A percentile compares a stretch with the other conserved stretches of the same genome.
Conservation (phyloP, 2,888 invertebrate genomes). For the Xanthostigma xanthostigma region DNA sequence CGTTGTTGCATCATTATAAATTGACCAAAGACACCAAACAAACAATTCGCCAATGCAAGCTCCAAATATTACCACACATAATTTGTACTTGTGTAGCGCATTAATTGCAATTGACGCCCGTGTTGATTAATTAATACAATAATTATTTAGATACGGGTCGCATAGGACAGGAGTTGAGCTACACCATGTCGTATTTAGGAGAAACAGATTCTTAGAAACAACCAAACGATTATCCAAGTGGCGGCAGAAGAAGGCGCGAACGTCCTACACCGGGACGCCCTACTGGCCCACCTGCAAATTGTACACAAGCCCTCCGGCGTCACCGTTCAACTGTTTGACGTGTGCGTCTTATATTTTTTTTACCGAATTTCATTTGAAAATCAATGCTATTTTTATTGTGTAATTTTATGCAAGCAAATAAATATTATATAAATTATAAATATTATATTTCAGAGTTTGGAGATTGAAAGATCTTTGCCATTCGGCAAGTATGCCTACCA, state of each 20-base stretch:
- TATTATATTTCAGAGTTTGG: conserved; percentile 89
- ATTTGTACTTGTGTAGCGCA: conserved; percentile 27
- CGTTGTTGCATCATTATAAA: conserved; percentile 61
- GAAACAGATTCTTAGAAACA: conserved; percentile 53
- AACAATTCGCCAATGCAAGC: conserved; percentile 2
- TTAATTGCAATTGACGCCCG: no score
- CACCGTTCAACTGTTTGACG: conserved; percentile 81
- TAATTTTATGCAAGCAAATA: no score
- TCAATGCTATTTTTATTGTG: no score
- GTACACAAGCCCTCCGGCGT: conserved; percentile 73
- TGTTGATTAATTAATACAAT: no score
- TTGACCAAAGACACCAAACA: conserved; percentile 18
- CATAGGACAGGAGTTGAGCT: conserved; percentile 71
- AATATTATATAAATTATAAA: no score
- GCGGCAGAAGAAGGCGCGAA: conserved; percentile 72
- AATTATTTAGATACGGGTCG: no score
- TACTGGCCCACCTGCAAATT: conserved; percentile 75
- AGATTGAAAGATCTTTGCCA: conserved; percentile 90
- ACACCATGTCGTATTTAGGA: conserved; percentile 62
- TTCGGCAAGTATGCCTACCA: conserved; percentile 80
- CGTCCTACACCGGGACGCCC: conserved; percentile 69
- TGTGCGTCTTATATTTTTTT: conserved; percentile 32
- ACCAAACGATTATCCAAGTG: conserved; percentile 90
- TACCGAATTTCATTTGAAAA: conserved; percentile 8
- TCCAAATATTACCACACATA: conserved; percentile 5